phyloP scores from a whole-genome alignment of 2,888 invertebrate species.

The Acleris emargana region DNA sequence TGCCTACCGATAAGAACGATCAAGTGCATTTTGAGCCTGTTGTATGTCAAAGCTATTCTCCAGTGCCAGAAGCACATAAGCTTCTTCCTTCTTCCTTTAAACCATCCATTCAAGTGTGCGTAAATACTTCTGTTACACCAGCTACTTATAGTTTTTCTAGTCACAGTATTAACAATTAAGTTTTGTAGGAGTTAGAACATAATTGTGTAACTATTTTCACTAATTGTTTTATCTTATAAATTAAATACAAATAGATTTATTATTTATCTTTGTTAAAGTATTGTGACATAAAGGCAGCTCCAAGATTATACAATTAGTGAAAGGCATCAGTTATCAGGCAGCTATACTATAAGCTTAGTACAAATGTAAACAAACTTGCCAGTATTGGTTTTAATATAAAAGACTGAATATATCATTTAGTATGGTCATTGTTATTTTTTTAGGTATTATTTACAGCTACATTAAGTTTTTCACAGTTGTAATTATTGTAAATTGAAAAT shows the following conservation, averaged over 20 bases:
- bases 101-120: conserved; percentile 81
- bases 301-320: conserved; percentile 63
- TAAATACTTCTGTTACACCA: conserved; percentile 79
- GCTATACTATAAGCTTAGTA: conserved; percentile 74
- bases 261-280: conserved; percentile 11
- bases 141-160: conserved; percentile 83
- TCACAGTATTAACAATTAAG: conserved; percentile 80
- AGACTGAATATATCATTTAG: conserved; percentile 81
- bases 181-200: conserved; percentile 39
- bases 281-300: conserved; percentile 7
- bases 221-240: conserved; percentile 48
- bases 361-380: conserved; percentile 82
- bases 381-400: conserved; percentile 83
- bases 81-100: conserved; percentile 80
- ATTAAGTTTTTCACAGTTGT: too few relatives aligned
- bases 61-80: conserved; percentile 79
- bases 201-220: conserved; percentile 60
- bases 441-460: conserved; percentile 47
- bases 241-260: conserved; percentile 12
- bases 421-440: conserved; percentile 70
- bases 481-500: too few relatives aligned
- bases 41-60: conserved; percentile 74
- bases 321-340: conserved; percentile 62
- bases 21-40: conserved; percentile 76
- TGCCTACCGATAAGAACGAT: conserved; percentile 74